Percentiles rank a stretch among this genome's conserved stretches.
Evolutionary conservation across 2,888 invertebrate species (phyloP).

Genomic region (Emesis furor): DNA sequence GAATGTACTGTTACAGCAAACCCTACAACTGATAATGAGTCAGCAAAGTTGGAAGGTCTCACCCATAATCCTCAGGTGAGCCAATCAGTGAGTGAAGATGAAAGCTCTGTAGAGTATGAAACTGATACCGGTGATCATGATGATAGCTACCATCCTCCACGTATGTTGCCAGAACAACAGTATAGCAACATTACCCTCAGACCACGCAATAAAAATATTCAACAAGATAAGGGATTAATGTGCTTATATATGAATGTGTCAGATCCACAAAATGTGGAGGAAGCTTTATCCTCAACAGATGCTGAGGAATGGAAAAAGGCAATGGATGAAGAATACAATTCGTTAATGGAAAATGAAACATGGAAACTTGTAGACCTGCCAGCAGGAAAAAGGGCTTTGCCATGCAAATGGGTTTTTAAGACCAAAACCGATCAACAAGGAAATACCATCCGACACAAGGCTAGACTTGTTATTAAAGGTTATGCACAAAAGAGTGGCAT

Average conservation of each 20-base stretch:
- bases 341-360: slow-evolving; percentile 17
- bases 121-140: slow-evolving; percentile 5
- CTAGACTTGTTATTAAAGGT: slow-evolving; percentile 50
- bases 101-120: slow-evolving; percentile 19
- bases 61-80: neutral
- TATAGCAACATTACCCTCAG: slow-evolving; percentile 3
- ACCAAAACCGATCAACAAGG: slow-evolving; percentile 57
- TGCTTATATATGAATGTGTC: slow-evolving; percentile 12
- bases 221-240: neutral
- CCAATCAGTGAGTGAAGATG: neutral
- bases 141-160: slow-evolving; percentile 4
- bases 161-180: neutral
- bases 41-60: neutral
- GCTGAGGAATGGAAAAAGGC: slow-evolving; percentile 23
- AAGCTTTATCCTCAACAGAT: slow-evolving; percentile 17
- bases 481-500: slow-evolving; percentile 21
- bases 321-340: slow-evolving; percentile 13
- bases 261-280: slow-evolving; percentile 26
- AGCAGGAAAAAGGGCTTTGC: slow-evolving; percentile 34
- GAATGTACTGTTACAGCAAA: neutral
- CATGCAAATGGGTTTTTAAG: slow-evolving; percentile 57
- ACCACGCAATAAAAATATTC: slow-evolving; percentile 11
- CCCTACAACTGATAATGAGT: slow-evolving; percentile 10
- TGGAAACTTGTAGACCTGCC: slow-evolving; percentile 11
- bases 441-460: slow-evolving; percentile 42